A percentile compares a stretch with the other conserved stretches of the same genome.
phyloP scores from a whole-genome alignment of 2,888 invertebrate genomes.

The Timema cristinae region DNA sequence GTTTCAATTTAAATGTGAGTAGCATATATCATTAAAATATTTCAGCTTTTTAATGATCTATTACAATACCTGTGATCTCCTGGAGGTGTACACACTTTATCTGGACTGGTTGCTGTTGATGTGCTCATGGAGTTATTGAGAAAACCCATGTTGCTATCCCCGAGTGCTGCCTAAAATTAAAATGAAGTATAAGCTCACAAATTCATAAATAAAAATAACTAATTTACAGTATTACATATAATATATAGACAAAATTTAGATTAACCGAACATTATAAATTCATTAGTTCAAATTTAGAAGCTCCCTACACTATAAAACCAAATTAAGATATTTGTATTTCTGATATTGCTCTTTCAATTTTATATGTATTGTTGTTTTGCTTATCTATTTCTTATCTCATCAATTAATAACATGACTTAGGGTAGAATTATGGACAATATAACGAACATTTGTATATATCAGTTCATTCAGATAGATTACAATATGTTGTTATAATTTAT shows the following conservation, averaged over 20 bases:
- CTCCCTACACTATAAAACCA: too few species aligned
- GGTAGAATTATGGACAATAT: too few species aligned
- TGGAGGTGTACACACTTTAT: constrained; percentile 39
- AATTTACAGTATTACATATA: background rate
- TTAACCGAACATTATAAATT: background rate
- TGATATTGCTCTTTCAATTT: too few species aligned
- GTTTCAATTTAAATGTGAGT: background rate
- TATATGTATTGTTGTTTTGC: too few species aligned
- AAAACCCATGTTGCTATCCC: constrained; percentile 54
- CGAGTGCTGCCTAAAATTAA: constrained; percentile 50
- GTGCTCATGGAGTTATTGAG: constrained; percentile 47
- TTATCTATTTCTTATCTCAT: too few species aligned
- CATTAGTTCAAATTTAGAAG: background rate
- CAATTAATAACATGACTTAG: too few species aligned
- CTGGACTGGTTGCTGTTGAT: constrained; percentile 47
- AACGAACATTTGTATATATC: too few species aligned
- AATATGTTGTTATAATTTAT: too few species aligned
- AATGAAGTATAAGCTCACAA: background rate
- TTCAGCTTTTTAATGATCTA: too few species aligned
- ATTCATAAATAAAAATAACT: constrained; percentile 33
- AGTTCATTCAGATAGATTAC: too few species aligned
- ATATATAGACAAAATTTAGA: constrained; percentile 3
- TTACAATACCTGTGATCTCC: constrained; percentile 29
- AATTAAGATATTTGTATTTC: too few species aligned
- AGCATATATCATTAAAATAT: too few species aligned